Conservation (phyloP, 2,113 vertebrate genomes). For the Peromyscus maniculatus region DNA sequence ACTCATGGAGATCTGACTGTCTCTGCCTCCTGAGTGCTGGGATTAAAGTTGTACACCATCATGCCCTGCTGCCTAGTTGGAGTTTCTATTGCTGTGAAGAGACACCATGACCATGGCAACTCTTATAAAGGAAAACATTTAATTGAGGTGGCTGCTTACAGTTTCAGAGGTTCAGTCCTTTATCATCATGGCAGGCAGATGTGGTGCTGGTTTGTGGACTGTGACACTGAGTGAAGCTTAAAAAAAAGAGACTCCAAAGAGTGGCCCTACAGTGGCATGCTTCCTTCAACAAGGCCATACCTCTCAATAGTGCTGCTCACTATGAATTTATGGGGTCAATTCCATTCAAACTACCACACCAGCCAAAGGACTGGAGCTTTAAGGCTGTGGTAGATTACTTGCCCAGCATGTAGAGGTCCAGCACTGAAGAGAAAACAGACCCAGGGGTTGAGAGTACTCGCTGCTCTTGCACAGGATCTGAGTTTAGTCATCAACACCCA, state of each 20-base stretch:
- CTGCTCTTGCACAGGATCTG: neutral
- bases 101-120: neutral
- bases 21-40: neutral
- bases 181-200: neutral
- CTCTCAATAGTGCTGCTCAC: neutral
- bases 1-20: neutral
- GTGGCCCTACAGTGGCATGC: neutral
- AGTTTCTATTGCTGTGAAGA: neutral
- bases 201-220: neutral
- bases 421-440: neutral
- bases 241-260: neutral
- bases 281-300: neutral
- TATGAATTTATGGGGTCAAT: neutral
- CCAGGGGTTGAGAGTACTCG: neutral
- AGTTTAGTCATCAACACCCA: neutral
- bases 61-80: neutral
- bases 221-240: neutral
- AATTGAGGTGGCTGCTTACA: neutral
- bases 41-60: neutral
- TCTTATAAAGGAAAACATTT: neutral
- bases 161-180: neutral
- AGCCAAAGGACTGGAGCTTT: neutral
- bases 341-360: neutral
- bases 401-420: neutral
- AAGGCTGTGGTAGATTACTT: neutral